phyloP scores from a whole-genome alignment of 2,113 vertebrate species.

The Pagrus major region DNA sequence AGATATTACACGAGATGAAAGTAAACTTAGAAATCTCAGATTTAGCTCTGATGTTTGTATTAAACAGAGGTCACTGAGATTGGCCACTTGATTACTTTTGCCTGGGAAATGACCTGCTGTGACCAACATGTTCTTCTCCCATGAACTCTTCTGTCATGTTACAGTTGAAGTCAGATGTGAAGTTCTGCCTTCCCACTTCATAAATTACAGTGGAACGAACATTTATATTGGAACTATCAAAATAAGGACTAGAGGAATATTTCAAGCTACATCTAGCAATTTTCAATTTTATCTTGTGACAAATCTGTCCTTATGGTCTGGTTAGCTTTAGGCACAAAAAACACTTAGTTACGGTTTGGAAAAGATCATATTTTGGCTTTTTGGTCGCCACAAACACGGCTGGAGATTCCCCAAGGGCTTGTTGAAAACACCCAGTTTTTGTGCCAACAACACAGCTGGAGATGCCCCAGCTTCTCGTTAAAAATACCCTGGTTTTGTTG shows the following conservation, averaged over 20 bases:
- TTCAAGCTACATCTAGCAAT: neutral
- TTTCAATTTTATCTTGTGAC: too few species aligned
- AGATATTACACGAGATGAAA: neutral
- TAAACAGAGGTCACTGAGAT: neutral
- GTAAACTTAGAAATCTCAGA: neutral
- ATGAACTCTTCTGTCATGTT: conserved; percentile 14
- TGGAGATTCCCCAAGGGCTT: too few species aligned
- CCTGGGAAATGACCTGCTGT: conserved; percentile 19
- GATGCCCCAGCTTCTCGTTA: too few species aligned
- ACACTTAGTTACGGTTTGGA: too few species aligned
- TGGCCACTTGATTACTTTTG: conserved; percentile 13
- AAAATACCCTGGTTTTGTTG: too few species aligned
- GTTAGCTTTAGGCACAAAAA: too few species aligned
- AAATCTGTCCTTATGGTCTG: too few species aligned
- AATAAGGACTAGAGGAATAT: neutral
- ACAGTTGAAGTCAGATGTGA: neutral
- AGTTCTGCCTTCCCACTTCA: neutral
- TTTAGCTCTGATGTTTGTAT: conserved; percentile 23
- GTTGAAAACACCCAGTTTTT: too few species aligned
- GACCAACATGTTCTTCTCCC: conserved; percentile 10
- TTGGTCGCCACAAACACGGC: too few species aligned
- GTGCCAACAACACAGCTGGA: too few species aligned
- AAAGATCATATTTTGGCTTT: too few species aligned
- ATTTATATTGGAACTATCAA: neutral
- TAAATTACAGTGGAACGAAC: neutral